Conservation (phyloP, 2,888 invertebrate species). For the Nephrocerus scutellatus region DNA sequence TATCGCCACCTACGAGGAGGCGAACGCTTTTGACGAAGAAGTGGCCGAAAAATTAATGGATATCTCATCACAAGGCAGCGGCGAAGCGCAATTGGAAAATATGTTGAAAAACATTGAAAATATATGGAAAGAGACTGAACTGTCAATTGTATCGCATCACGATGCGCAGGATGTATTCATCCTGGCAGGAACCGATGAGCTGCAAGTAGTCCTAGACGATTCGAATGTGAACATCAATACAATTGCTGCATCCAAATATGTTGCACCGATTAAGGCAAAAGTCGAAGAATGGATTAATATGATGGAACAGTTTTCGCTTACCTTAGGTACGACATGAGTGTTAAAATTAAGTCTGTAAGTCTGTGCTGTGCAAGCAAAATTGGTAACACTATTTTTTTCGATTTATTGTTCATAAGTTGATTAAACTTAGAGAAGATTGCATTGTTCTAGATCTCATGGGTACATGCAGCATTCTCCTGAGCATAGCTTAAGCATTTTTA, state of each 20-base stretch:
- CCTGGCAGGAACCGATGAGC: slow-evolving; percentile 76
- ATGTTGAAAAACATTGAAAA: slow-evolving; percentile 79
- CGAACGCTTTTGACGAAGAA: slow-evolving; percentile 63
- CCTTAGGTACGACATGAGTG: slow-evolving; percentile 56
- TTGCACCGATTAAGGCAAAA: slow-evolving; percentile 72
- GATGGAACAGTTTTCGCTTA: slow-evolving; percentile 67
- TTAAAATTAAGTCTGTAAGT: slow-evolving; percentile 5
- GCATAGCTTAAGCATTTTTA: no score
- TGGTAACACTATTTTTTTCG: not conserved
- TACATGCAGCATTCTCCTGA: no score
- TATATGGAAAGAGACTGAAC: slow-evolving; percentile 73
- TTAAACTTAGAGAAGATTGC: not conserved
- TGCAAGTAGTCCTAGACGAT: slow-evolving; percentile 76
- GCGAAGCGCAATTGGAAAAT: slow-evolving; percentile 74
- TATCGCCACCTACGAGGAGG: slow-evolving; percentile 60
- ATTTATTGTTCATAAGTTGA: not conserved
- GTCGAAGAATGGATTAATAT: slow-evolving; percentile 77
- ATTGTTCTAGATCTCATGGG: not conserved
- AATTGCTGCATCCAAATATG: slow-evolving; percentile 77
- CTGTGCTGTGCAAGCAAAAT: not conserved
- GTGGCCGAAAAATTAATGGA: slow-evolving; percentile 67
- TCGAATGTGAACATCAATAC: slow-evolving; percentile 80
- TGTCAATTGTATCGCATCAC: slow-evolving; percentile 69
- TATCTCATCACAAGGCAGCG: slow-evolving; percentile 79
- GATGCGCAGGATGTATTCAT: slow-evolving; percentile 78